Evolutionary conservation across 2,113 vertebrate genomes (phyloP), one percentile per base, ranked within the genome.

Genomic region (Dryoscopus gambensis): DNA sequence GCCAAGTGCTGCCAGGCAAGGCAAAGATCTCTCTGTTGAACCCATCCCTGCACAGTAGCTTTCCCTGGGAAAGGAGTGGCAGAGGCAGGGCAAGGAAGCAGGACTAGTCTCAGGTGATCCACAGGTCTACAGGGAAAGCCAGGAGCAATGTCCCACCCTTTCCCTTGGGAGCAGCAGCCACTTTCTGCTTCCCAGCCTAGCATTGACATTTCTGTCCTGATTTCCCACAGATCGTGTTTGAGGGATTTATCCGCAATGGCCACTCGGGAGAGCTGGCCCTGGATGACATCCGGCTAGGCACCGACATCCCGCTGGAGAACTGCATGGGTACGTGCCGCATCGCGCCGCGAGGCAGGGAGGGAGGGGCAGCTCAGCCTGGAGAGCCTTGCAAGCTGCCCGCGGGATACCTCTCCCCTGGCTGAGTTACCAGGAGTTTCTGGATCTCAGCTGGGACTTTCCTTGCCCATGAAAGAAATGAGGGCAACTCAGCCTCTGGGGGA

Each of bases 211-310:
- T 94, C 52, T 96, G 50, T 95, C 89, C 44, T 6, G 40, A 19
- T 83, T 89, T 85, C 68, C 94, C 87, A 31, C 81, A 99, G 99
- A 99, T 99, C 88, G 98, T 99, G 93, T 99, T 99, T 39, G 99
- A 99, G 81, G 99, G 99, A 3, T 98, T 99, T 70, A 99, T 99
- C 94, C 99, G 98, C 60, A 98, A 97, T 7, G 98, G 98, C 33
- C 98, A 97, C 77, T 94, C 97, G 1, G 99, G 99, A 93, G 98
- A 99, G 96, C 99, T 99, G 46, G 98, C 99, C 94, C 98, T 99
- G 17, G 99, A 99, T 93, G 99, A 99, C 98, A 98, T 99, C 91
- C 98, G 98, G 95, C 98, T 99, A 49, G 99, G 98, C 98, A 98
- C 98, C 2, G 99, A 98, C 63, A 97, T 99, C 53, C 98, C 99